Base-by-base conservation (phyloP, 2,797 vertebrate species). In the Spinibarbus caldwelli region DNA sequence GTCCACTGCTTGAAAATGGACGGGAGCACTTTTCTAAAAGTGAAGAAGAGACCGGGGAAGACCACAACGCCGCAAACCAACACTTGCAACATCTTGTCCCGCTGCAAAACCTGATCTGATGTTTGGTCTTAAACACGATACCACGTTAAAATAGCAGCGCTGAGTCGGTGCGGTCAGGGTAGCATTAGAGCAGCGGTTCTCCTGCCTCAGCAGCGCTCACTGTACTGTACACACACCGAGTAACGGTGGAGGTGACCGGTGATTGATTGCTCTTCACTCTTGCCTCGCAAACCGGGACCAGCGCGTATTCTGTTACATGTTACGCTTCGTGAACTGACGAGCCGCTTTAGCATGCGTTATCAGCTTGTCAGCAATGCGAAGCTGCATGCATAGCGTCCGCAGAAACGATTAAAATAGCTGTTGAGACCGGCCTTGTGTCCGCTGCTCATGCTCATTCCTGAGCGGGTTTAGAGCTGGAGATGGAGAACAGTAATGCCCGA, bases 21-120 rank as follows among this genome's bases (percentile, higher is more conserved):
- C 89, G 94, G 95, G 83, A 98, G 95, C 83, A 94, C 90, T 89
- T 95, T 97, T 90, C 94, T 93, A 90, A 95, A 95, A 89, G 96
- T 92, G 89, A 93, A 89, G 93, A 98, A 99, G 59, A 99, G 94
- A 86, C 96, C 97, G 82, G 97, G 97, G 93, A 99, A 99, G 92
- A 99, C 93, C 91, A 97, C 92, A 82, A 95, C 94, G 90, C 97
- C 96, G 91, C 95, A 94, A 78, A 93, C 93, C 92, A 99, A 87
- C 92, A 97, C 94, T 89, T 94, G 95, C 96, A 96, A 97, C 98
- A 99, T 98, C 94, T 83, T 78, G 78, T 29, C 84, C 79, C 38
- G 71, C 62, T 71, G 83, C 62, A 29, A 86, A 87, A 6, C 89
- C 66, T 86, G 81, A 83, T 82, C 86, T 78, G 43, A 15, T 8